Evolutionary conservation across 2,113 vertebrate species (phyloP).

Genomic region (Dolichallabes microphthalmus): DNA sequence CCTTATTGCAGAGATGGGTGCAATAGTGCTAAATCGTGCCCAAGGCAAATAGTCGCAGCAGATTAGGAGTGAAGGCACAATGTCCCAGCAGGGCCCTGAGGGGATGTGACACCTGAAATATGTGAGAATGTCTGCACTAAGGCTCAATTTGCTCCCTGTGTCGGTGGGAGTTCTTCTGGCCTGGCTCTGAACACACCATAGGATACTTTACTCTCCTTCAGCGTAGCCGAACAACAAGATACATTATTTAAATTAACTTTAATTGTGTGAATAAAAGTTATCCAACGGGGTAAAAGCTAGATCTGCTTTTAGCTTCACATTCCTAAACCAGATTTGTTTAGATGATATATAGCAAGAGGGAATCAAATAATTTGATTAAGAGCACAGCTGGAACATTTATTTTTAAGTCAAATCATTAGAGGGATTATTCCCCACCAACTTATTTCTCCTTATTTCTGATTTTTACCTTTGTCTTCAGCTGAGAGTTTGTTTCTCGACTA

Average conservation of each 20-base stretch:
- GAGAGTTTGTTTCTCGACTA: not conserved
- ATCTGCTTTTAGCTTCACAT: not conserved
- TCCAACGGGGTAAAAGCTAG: too few relatives aligned
- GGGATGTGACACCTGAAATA: constrained; percentile 46
- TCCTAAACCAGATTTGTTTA: not conserved
- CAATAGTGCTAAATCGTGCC: constrained; percentile 37
- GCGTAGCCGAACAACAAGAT: constrained; percentile 35
- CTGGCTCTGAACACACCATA: constrained; percentile 19
- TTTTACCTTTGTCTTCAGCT: not conserved
- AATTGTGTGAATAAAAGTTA: not conserved
- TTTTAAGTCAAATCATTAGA: not conserved
- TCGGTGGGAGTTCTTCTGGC: constrained; percentile 28
- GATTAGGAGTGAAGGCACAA: constrained; percentile 48
- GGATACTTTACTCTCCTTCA: constrained; percentile 18
- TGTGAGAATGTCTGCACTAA: constrained; percentile 44
- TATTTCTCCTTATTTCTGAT: not conserved
- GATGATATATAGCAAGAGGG: not conserved
- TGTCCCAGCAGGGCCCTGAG: constrained; percentile 34
- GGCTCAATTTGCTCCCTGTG: constrained; percentile 43
- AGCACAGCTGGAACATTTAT: not conserved
- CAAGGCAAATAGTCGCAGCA: constrained; percentile 39
- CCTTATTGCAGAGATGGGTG: constrained; percentile 39
- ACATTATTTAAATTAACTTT: constrained; percentile 32
- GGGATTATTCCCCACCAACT: not conserved
- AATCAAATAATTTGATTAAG: not conserved